Conservation (phyloP, 2,888 invertebrate species). For the Callyntrura sp. region DNA sequence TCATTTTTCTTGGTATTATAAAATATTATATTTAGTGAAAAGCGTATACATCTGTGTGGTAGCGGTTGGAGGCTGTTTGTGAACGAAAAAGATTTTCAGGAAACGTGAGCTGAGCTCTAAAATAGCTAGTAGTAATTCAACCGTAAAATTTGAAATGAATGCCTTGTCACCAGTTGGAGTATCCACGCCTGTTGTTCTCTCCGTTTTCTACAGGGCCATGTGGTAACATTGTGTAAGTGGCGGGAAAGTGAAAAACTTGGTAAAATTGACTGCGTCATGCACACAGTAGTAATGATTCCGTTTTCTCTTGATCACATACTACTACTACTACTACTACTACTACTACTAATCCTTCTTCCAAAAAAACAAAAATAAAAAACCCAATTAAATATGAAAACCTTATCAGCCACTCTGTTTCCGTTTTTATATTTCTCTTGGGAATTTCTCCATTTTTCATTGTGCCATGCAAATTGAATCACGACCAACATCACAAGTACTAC, state of each 20-base stretch:
- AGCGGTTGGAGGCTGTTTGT: neutral
- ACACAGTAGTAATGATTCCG: no score
- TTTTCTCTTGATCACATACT: no score
- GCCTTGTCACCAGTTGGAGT: neutral
- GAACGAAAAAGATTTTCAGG: neutral
- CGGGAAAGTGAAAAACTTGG: no score
- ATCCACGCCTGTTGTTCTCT: no score
- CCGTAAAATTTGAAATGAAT: constrained; percentile 11
- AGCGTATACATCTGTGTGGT: no score
- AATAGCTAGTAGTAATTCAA: constrained; percentile 7
- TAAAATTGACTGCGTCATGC: no score
- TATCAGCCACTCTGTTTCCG: neutral
- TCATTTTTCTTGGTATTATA: neutral
- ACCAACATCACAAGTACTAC: neutral
- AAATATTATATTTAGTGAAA: neutral
- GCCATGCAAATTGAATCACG: constrained; percentile 75
- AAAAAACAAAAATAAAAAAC: neutral
- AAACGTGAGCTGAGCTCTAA: constrained; percentile 36
- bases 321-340: no score
- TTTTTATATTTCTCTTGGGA: constrained; percentile 60
- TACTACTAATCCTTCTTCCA: neutral
- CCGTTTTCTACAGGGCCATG: no score
- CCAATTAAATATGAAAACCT: neutral
- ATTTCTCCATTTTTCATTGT: constrained; percentile 66
- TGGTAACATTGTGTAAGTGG: no score